These are phyloP conservation scores for Drosophila oshimai DNA, from an alignment of 1,140 invertebrate species.

Conservation along the genomic window DNA sequence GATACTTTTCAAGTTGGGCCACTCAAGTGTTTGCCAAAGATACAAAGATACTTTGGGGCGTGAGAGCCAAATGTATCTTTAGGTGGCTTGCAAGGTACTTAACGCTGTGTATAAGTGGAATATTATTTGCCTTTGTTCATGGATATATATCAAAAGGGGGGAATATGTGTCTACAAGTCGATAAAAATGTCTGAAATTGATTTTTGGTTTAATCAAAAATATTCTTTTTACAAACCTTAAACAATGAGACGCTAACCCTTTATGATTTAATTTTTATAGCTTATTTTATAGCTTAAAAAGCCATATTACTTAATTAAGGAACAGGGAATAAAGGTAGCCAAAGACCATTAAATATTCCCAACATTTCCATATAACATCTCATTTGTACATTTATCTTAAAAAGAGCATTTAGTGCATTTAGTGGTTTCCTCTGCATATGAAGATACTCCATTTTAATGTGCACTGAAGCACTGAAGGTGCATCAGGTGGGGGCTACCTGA, in stretches of 20 bases:
- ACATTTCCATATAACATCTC: neutral
- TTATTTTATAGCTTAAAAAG: neutral
- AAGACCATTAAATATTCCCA: neutral
- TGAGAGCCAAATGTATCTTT: neutral
- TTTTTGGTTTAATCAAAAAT: neutral
- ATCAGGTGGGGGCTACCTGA: conserved; percentile 16
- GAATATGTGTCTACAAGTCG: neutral
- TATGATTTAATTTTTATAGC: neutral
- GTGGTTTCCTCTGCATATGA: neutral
- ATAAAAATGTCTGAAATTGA: neutral
- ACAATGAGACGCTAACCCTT: neutral
- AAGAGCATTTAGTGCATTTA: neutral
- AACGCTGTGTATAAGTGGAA: conserved; percentile 6
- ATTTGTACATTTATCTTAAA: conserved; percentile 9
- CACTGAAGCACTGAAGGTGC: neutral
- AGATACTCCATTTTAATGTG: conserved; percentile 19
- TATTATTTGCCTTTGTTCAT: conserved; percentile 14
- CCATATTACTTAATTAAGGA: conserved; percentile 22
- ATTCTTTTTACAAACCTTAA: neutral
- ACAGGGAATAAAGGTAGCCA: neutral
- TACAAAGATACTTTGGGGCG: neutral
- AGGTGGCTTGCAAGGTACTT: conserved; percentile 6
- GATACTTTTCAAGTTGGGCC: conserved; percentile 36
- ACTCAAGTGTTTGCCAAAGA: conserved; percentile 13
- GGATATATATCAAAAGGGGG: neutral